These are phyloP conservation scores for Muscicapa striata DNA, from an alignment of 2,797 vertebrate genomes.

Conservation along the genomic window DNA sequence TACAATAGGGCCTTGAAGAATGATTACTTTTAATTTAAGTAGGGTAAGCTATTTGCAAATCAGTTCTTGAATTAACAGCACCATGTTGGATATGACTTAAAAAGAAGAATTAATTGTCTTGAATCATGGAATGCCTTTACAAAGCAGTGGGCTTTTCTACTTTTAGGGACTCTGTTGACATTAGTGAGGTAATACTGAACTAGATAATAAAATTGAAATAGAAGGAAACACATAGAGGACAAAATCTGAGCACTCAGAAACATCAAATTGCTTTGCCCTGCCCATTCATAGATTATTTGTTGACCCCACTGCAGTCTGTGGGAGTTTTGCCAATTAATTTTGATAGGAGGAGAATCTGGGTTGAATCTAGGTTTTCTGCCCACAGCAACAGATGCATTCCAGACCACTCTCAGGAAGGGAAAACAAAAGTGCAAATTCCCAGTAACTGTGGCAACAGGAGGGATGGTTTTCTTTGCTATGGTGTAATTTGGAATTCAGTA, in stretches of 20 bases:
- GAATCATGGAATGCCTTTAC: background rate
- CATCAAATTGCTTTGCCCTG: background rate
- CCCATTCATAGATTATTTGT: background rate
- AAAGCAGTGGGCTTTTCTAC: background rate
- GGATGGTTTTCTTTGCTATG: background rate
- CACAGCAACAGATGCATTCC: background rate
- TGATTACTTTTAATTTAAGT: background rate
- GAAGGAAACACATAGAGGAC: background rate
- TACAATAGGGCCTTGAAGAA: background rate
- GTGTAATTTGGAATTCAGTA: constrained; percentile 8
- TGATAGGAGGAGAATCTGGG: background rate
- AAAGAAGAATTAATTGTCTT: background rate
- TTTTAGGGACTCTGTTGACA: background rate
- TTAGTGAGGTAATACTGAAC: background rate
- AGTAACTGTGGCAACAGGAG: constrained; percentile 1
- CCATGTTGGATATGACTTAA: background rate
- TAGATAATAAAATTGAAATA: background rate
- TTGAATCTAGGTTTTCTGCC: constrained; percentile 25
- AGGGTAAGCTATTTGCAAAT: background rate
- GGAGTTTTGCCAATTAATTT: background rate
- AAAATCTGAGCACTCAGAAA: background rate
- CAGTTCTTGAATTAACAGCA: background rate
- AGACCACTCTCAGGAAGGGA: background rate
- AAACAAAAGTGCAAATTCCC: background rate
- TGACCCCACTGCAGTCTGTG: background rate